Evolutionary conservation across 2,113 vertebrate genomes (phyloP).

Genomic region (Platycercus adscitus): DNA sequence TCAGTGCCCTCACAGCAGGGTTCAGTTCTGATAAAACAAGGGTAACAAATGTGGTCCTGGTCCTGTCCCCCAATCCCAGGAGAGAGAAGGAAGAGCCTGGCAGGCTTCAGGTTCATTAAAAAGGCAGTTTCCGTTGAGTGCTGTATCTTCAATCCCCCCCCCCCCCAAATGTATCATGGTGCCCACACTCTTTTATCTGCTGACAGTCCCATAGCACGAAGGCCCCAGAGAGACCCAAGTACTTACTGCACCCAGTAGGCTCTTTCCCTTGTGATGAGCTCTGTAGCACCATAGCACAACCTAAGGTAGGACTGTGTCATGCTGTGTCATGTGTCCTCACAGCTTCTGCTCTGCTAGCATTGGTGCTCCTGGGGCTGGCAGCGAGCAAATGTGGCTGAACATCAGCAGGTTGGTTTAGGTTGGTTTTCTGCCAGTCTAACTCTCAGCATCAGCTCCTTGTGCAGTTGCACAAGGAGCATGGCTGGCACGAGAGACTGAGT

Average conservation of each 20-base stretch:
- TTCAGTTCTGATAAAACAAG: neutral
- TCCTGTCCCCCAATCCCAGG: neutral
- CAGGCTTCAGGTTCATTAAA: neutral
- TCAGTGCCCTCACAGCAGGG: neutral
- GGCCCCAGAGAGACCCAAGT: accelerated
- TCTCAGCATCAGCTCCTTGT: neutral
- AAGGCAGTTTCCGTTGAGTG: neutral
- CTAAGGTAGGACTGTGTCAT: neutral
- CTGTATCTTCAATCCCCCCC: neutral
- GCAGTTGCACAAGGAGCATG: neutral
- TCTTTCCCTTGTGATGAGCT: accelerated
- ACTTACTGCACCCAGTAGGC: neutral
- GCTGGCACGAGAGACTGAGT: neutral
- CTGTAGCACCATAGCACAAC: neutral
- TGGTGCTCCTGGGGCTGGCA: neutral
- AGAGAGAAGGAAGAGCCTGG: neutral
- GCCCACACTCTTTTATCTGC: neutral
- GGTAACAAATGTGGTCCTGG: neutral
- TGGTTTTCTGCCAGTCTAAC: neutral
- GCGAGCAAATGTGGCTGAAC: neutral
- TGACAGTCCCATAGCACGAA: accelerated
- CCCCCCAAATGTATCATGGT: neutral
- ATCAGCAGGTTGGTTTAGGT: neutral
- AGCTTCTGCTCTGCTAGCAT: neutral
- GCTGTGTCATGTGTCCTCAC: neutral